phyloP scores from a whole-genome alignment of 2,797 vertebrate genomes.

The Cynodonichthys magdalenae region DNA sequence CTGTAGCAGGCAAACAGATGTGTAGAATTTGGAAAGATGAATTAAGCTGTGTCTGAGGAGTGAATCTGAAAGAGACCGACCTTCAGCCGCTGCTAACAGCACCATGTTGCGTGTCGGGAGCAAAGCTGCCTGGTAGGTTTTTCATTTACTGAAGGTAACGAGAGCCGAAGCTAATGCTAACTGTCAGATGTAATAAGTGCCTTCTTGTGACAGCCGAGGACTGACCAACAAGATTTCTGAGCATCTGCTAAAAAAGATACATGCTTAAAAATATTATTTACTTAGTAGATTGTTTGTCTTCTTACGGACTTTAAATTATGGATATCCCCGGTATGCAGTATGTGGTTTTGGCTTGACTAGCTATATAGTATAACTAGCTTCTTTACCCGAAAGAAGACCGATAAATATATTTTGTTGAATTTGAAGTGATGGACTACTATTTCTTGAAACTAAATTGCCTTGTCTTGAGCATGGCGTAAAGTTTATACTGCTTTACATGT shows the following conservation, averaged over 20 bases:
- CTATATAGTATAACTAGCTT: no score
- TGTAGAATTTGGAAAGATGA: conserved; percentile 70
- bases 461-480: no score
- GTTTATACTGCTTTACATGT: no score
- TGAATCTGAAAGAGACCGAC: conserved; percentile 38
- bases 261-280: neutral
- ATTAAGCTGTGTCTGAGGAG: conserved; percentile 52
- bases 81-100: conserved; percentile 43
- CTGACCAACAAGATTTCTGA: conserved; percentile 3
- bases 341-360: no score
- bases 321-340: no score
- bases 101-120: conserved; percentile 81
- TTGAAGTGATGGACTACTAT: neutral
- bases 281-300: neutral
- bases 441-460: neutral
- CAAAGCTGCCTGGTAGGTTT: conserved; percentile 78
- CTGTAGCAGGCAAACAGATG: conserved; percentile 53
- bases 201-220: conserved; percentile 52
- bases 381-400: no score
- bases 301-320: neutral
- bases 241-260: no score
- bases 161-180: conserved; percentile 25
- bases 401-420: no score
- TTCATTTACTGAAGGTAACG: neutral
- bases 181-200: conserved; percentile 2